These are phyloP conservation scores for Mystacides longicornis DNA, from an alignment of 2,888 invertebrate genomes.

Conservation along the genomic window DNA sequence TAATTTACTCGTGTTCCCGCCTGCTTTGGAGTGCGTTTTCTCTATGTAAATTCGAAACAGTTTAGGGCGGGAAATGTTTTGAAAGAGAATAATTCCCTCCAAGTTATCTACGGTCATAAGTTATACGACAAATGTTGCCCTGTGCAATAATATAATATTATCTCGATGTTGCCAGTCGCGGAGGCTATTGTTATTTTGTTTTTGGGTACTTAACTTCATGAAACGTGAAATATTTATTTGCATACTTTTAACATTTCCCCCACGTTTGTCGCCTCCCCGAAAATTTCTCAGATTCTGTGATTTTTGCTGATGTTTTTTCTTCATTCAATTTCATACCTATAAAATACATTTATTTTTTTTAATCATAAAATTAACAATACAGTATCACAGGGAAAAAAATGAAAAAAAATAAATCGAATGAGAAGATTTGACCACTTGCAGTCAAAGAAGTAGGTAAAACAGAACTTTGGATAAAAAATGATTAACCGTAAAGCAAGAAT, in stretches of 20 bases:
- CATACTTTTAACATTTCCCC: neutral
- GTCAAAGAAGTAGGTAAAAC: too few relatives aligned
- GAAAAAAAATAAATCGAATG: too few relatives aligned
- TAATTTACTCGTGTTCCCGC: neutral
- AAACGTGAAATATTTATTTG: neutral
- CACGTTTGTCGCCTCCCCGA: too few relatives aligned
- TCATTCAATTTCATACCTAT: too few relatives aligned
- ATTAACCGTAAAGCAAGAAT: too few relatives aligned
- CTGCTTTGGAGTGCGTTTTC: neutral
- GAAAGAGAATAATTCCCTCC: neutral
- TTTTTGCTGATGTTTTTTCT: too few relatives aligned
- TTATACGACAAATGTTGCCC: neutral
- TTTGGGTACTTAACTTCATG: neutral
- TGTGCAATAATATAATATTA: neutral
- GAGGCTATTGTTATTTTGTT: neutral
- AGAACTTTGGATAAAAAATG: too few relatives aligned
- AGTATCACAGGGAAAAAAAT: too few relatives aligned
- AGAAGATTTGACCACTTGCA: too few relatives aligned
- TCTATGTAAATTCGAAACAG: neutral
- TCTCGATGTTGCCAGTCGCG: neutral
- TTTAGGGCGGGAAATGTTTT: neutral
- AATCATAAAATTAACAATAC: too few relatives aligned
- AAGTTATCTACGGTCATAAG: neutral
- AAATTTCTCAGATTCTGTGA: too few relatives aligned
- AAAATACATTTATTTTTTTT: too few relatives aligned